Evolutionary conservation across 2,797 vertebrate genomes (phyloP).

Genomic region (Champsocephalus esox): DNA sequence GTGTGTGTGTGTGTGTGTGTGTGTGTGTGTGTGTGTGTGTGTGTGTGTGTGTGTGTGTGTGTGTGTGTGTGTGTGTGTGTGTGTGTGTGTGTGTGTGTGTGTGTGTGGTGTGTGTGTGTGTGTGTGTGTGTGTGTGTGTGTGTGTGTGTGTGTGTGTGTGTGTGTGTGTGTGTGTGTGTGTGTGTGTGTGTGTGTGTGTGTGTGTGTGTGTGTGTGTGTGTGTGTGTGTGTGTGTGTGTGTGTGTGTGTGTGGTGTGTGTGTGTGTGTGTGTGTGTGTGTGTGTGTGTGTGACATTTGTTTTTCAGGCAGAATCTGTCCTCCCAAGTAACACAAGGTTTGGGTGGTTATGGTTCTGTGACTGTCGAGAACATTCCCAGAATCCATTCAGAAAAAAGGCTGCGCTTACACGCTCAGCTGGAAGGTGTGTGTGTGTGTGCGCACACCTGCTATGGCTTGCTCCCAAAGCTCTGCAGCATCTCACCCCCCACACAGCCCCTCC

Average conservation of each 20-base stretch:
- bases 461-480: constrained; percentile 57
- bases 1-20: constrained; percentile 39
- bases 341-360: constrained; percentile 19
- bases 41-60: constrained; percentile 15
- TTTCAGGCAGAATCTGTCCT: constrained; percentile 48
- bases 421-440: constrained; percentile 25
- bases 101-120: constrained; percentile 17
- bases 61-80: constrained; percentile 33
- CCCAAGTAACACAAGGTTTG: constrained; percentile 33
- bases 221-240: constrained; percentile 60
- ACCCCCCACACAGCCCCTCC: constrained; percentile 29
- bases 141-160: constrained; percentile 49
- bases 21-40: constrained; percentile 47
- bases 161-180: constrained; percentile 50
- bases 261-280: constrained; percentile 58
- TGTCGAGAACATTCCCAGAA: constrained; percentile 51
- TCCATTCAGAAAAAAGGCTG: constrained; percentile 49
- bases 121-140: constrained; percentile 35
- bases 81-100: constrained; percentile 45
- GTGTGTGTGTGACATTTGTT: constrained; percentile 50
- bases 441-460: constrained; percentile 67
- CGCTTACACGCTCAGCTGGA: constrained; percentile 44
- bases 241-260: constrained; percentile 55
- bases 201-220: constrained; percentile 40
- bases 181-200: constrained; percentile 49